Evolutionary conservation across 2,888 invertebrate genomes (phyloP).

Genomic region (Tenthredo notha): DNA sequence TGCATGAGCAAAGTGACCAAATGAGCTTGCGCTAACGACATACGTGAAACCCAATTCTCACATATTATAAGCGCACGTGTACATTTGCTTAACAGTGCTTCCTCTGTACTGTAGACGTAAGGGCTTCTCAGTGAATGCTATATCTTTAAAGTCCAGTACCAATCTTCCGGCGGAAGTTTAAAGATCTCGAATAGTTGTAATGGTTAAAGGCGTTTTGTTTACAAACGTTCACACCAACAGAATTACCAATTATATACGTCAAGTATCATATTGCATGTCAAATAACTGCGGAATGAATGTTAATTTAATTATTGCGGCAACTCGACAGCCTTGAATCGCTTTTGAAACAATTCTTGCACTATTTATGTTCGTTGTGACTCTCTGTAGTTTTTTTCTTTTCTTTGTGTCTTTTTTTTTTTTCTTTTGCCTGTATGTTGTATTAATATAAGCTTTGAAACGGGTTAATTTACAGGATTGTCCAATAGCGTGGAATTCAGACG

Average conservation of each 20-base stretch:
- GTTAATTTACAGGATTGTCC: constrained; percentile 10
- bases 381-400: not conserved
- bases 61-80: constrained; percentile 8
- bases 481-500: not conserved
- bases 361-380: not conserved
- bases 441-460: constrained; percentile 4
- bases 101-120: constrained; percentile 2
- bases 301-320: constrained; percentile 28
- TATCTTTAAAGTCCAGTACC: not conserved
- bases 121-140: not conserved
- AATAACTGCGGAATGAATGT: constrained; percentile 39
- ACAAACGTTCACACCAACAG: not conserved
- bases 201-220: constrained; percentile 2
- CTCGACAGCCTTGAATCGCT: constrained; percentile 13
- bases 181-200: not conserved
- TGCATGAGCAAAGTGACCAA: not conserved
- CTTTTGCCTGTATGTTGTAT: not conserved
- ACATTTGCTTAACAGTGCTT: constrained; percentile 17
- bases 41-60: constrained; percentile 28
- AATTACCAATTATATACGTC: constrained; percentile 21
- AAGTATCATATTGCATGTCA: constrained; percentile 19
- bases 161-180: constrained; percentile 20
- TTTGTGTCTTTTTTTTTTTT: not conserved
- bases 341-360: constrained; percentile 42
- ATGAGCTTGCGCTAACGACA: constrained; percentile 28